These are phyloP conservation scores for Phalacrocorax carbo DNA, from an alignment of 2,113 vertebrate species.

Conservation along the genomic window DNA sequence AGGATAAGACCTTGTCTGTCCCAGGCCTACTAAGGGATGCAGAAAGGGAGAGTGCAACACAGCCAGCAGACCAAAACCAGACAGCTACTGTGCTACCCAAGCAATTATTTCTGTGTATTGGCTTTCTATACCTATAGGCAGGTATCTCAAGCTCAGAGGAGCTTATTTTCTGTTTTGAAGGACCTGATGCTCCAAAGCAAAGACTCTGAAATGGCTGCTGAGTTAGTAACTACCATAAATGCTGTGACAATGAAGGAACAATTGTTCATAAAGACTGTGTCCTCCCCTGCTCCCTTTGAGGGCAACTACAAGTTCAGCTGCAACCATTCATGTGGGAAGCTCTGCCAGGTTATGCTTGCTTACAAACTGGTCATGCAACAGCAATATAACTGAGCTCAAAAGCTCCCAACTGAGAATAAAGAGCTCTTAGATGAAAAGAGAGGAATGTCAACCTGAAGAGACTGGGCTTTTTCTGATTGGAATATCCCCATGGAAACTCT, in stretches of 20 bases:
- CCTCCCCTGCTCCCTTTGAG: neutral
- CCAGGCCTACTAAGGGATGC: neutral
- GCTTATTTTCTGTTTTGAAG: neutral
- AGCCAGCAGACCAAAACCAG: neutral
- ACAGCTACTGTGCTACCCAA: neutral
- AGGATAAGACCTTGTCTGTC: rapidly evolving
- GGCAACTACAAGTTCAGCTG: neutral
- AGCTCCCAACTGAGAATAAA: neutral
- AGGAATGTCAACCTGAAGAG: neutral
- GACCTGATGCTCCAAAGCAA: neutral
- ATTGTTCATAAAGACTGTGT: rapidly evolving
- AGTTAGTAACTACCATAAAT: neutral
- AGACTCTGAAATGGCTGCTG: neutral
- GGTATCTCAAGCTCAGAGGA: neutral
- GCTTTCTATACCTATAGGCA: neutral
- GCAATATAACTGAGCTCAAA: neutral
- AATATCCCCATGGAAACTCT: neutral
- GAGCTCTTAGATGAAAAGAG: neutral
- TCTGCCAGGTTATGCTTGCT: neutral
- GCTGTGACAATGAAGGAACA: neutral
- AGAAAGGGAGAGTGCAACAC: neutral
- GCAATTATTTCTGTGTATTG: neutral
- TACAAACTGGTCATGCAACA: neutral
- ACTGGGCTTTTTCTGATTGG: neutral
- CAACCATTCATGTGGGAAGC: neutral